Percentiles rank a stretch among this genome's conserved stretches.
Conservation (phyloP, 2,888 invertebrate species). For the Tetragnatha montana region DNA sequence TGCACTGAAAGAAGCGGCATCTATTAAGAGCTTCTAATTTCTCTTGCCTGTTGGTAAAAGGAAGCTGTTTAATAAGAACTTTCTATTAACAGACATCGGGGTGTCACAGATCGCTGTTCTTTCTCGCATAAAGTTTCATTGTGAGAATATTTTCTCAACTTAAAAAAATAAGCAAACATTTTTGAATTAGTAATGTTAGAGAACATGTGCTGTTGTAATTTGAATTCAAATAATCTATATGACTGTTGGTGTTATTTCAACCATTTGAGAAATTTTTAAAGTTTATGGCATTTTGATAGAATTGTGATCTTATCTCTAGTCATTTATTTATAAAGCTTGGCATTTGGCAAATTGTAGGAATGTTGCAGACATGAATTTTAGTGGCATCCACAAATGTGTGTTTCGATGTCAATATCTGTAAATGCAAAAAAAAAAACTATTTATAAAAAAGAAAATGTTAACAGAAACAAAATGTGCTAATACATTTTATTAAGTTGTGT, state of each 20-base stretch:
- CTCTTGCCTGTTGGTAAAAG: not conserved
- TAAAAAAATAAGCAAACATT: slow-evolving; percentile 11
- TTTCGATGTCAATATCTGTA: too few relatives aligned
- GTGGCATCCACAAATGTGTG: too few relatives aligned
- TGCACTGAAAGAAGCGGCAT: not conserved
- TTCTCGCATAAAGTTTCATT: slow-evolving; percentile 6
- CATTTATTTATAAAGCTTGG: slow-evolving; percentile 46
- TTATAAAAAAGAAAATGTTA: too few relatives aligned
- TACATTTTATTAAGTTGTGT: too few relatives aligned
- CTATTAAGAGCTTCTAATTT: slow-evolving; percentile 4
- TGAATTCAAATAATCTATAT: slow-evolving; percentile 46
- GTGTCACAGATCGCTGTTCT: not conserved
- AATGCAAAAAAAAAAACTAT: too few relatives aligned
- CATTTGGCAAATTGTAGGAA: slow-evolving; percentile 8
- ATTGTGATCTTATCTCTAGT: slow-evolving; percentile 54
- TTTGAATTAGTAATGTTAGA: slow-evolving; percentile 13
- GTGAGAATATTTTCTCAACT: slow-evolving; percentile 16
- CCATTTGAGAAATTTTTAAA: slow-evolving; percentile 51
- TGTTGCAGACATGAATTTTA: too few relatives aligned
- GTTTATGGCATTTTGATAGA: slow-evolving; percentile 50
- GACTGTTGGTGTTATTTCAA: slow-evolving; percentile 53
- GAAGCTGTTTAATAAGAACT: slow-evolving; percentile 3
- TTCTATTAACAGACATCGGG: not conserved
- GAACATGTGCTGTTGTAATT: slow-evolving; percentile 49
- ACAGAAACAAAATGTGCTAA: too few relatives aligned